These are phyloP conservation scores for Irena cyanogastra DNA, from an alignment of 2,113 vertebrate genomes.

Conservation along the genomic window DNA sequence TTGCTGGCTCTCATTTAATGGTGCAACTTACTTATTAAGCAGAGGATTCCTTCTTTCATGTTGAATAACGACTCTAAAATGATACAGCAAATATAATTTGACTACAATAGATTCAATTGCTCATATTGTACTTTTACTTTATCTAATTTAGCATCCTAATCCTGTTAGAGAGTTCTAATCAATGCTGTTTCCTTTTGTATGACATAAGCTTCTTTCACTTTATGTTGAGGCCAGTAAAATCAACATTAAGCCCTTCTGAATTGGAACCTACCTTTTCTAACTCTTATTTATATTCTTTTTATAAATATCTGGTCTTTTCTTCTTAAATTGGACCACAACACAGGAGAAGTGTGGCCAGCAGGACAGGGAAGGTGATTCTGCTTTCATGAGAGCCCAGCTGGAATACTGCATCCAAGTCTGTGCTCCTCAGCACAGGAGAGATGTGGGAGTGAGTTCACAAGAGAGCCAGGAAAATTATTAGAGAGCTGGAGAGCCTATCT, in stretches of 20 bases:
- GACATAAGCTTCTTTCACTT: background rate
- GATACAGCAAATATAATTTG: background rate
- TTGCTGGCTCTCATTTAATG: background rate
- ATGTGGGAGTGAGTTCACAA: fast-evolving
- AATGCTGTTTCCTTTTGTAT: background rate
- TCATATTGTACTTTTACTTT: background rate
- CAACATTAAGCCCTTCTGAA: background rate
- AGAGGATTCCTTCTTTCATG: conserved; percentile 24
- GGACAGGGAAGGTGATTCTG: fast-evolving
- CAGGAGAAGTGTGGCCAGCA: background rate
- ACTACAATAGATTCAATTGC: background rate
- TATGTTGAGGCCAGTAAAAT: background rate
- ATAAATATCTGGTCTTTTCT: background rate
- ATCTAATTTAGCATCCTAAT: background rate
- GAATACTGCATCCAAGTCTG: background rate
- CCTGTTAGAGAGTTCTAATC: background rate
- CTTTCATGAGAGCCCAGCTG: fast-evolving
- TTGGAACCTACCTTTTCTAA: background rate
- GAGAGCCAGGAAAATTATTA: background rate
- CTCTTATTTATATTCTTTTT: background rate
- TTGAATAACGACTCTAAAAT: background rate
- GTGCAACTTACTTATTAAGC: background rate
- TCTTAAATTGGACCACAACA: background rate
- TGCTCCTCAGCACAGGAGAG: background rate
- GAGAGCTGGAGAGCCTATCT: background rate